Percentiles rank a stretch among this genome's conserved stretches.
phyloP scores from a whole-genome alignment of 1,140 invertebrate genomes.

The Heliconius congener region DNA sequence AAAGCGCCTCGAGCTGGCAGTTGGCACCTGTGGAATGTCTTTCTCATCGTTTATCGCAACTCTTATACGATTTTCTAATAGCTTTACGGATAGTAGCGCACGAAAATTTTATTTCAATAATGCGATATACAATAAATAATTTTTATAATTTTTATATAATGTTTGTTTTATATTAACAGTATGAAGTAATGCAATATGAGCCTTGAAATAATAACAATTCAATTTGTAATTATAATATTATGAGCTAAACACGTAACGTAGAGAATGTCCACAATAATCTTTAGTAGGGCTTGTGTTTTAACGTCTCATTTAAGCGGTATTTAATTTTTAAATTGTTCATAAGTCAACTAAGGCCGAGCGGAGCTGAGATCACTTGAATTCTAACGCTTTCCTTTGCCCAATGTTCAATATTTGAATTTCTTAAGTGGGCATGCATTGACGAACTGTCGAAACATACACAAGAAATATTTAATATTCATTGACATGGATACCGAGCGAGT shows the following conservation, averaged over 20 bases:
- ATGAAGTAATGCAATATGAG: background rate
- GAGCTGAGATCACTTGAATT: conserved; percentile 79
- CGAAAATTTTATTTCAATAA: background rate
- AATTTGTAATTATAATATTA: conserved; percentile 10
- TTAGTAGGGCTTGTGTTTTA: conserved; percentile 59
- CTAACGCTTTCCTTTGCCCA: conserved; percentile 80
- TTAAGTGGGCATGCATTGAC: conserved; percentile 78
- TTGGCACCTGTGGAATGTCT: conserved; percentile 62
- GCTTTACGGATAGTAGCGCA: background rate
- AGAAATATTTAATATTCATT: conserved; percentile 77
- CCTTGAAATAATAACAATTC: background rate
- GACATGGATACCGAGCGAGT: conserved; percentile 57
- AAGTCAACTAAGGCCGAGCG: conserved; percentile 73
- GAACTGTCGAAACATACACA: conserved; percentile 69
- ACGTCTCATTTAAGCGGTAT: conserved; percentile 74
- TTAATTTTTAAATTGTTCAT: conserved; percentile 79
- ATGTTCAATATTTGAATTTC: conserved; percentile 79
- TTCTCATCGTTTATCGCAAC: conserved; percentile 33
- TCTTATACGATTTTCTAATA: conserved; percentile 7
- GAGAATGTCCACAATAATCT: conserved; percentile 50
- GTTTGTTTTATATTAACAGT: background rate
- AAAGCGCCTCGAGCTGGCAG: conserved; percentile 62
- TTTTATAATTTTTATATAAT: background rate
- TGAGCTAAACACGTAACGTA: background rate
- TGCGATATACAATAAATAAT: no score